Evolutionary conservation across 2,113 vertebrate genomes (phyloP).

Genomic region (Pseudopodoces humilis): DNA sequence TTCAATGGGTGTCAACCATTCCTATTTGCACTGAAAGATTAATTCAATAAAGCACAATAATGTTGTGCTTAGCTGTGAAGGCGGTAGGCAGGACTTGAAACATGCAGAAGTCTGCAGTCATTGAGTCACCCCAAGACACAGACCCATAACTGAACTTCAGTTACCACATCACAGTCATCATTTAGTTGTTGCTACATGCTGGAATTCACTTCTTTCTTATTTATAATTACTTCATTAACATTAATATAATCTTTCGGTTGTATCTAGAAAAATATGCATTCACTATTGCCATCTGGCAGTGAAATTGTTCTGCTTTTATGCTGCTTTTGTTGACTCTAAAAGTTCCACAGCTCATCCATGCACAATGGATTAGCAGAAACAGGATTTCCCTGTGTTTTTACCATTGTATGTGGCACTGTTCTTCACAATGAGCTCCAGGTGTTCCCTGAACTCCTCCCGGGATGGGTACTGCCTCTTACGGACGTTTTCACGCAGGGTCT

Average conservation of each 20-base stretch:
- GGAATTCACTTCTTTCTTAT: not conserved
- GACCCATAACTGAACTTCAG: not conserved
- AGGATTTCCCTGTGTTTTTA: constrained; percentile 18
- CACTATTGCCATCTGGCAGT: not conserved
- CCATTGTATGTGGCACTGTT: constrained; percentile 96
- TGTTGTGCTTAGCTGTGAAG: not conserved
- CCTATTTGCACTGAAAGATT: not conserved
- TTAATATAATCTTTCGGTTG: not conserved
- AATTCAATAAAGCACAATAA: not conserved
- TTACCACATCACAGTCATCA: not conserved
- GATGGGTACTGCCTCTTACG: constrained; percentile 94
- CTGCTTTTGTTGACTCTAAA: not conserved
- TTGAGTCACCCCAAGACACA: not conserved
- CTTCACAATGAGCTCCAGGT: constrained; percentile 93
- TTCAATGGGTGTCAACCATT: not conserved
- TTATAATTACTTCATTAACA: not conserved
- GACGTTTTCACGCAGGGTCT: constrained; percentile 95
- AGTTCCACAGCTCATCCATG: not conserved
- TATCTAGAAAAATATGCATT: not conserved
- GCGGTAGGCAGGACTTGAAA: not conserved
- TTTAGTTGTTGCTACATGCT: not conserved
- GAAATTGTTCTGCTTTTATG: not conserved
- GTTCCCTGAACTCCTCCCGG: constrained; percentile 94
- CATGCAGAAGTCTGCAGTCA: not conserved
- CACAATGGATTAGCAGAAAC: not conserved